Evolutionary conservation across 35 echinoderm and acorn worm genomes (phyloP).

Genomic region (Patiria miniata): DNA sequence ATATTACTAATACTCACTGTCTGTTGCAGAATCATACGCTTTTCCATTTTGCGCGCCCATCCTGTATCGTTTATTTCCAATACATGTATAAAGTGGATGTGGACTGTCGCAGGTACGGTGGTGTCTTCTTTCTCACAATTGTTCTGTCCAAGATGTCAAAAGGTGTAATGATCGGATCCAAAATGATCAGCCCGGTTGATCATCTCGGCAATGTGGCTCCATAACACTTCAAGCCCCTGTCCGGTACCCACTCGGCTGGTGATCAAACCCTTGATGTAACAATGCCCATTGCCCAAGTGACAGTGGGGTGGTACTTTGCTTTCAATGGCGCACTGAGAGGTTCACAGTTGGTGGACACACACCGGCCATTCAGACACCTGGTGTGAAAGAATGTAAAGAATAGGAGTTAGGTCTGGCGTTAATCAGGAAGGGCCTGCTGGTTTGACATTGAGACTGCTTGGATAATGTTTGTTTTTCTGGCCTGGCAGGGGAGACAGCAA

Average conservation of each 20-base stretch:
- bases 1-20: neutral
- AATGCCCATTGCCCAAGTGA: too few species aligned
- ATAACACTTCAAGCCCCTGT: neutral
- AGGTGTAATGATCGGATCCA: neutral
- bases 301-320: too few species aligned
- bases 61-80: neutral
- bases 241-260: conserved; percentile 12
- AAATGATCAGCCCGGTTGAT: neutral
- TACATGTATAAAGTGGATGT: neutral
- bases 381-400: too few species aligned
- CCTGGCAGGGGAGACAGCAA: too few species aligned
- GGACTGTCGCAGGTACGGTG: neutral
- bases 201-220: conserved; percentile 1
- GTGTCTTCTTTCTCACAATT: neutral
- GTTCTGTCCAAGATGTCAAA: neutral
- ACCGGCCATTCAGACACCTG: too few species aligned
- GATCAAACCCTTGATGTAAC: neutral
- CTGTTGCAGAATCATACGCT: conserved; percentile 6
- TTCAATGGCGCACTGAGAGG: too few species aligned
- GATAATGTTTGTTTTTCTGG: too few species aligned
- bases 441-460: too few species aligned
- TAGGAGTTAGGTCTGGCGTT: too few species aligned
- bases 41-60: conserved; percentile 21
- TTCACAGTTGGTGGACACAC: too few species aligned
- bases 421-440: too few species aligned